Conservation (phyloP, 2,797 vertebrate species). For the Hozukius guyotensis region DNA sequence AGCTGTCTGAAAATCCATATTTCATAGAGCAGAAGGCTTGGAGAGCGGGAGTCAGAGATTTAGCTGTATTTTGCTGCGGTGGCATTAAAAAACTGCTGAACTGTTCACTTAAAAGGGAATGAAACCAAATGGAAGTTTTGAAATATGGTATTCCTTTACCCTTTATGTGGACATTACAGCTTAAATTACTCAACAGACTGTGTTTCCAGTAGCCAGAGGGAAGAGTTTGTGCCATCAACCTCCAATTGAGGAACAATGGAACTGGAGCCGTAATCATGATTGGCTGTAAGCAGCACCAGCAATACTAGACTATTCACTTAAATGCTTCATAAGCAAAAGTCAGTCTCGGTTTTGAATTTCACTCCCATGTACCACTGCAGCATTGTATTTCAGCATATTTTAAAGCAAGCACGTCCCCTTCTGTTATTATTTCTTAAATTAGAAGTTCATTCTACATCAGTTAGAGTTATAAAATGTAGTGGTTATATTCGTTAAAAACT, state of each 20-base stretch:
- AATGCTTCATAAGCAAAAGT: conserved; percentile 6
- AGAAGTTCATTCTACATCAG: background rate
- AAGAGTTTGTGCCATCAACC: conserved; percentile 19
- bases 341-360: background rate
- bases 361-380: background rate
- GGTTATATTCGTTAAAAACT: too few relatives aligned
- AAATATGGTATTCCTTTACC: conserved; percentile 41
- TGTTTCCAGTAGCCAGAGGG: conserved; percentile 6
- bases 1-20: conserved; percentile 61
- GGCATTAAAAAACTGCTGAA: conserved; percentile 66
- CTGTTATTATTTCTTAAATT: background rate
- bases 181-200: conserved; percentile 20
- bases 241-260: conserved; percentile 9
- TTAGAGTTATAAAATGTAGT: background rate
- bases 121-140: conserved; percentile 31
- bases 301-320: background rate
- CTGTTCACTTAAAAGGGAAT: conserved; percentile 39
- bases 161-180: conserved; percentile 40
- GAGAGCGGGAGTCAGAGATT: conserved; percentile 30
- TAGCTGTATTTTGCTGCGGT: conserved; percentile 54
- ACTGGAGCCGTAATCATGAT: background rate
- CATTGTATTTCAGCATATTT: background rate
- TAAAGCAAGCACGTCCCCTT: background rate
- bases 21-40: conserved; percentile 46
- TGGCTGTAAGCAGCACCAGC: background rate